Percentiles rank a stretch among this genome's conserved stretches.
Evolutionary conservation across 2,888 invertebrate species (phyloP).

Genomic region (Tinea pellionella): DNA sequence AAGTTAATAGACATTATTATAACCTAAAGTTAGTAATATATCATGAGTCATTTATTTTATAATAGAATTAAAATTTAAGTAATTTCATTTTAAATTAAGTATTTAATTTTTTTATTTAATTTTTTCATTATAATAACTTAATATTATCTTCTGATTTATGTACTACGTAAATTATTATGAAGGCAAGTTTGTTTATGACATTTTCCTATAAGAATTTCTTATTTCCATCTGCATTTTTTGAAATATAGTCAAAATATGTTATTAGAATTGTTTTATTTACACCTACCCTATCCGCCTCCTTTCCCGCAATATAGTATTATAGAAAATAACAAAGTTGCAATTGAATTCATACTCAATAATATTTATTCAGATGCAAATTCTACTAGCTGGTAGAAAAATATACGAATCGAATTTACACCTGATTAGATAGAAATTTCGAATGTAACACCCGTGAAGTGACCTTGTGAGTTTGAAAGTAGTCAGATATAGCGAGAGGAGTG

Average conservation of each 20-base stretch:
- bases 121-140: conserved; percentile 52
- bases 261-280: conserved; percentile 45
- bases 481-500: too few relatives aligned
- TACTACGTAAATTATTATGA: conserved; percentile 55
- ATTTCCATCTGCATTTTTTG: conserved; percentile 70
- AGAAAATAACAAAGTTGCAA: too few relatives aligned
- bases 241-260: conserved; percentile 70
- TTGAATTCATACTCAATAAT: too few relatives aligned
- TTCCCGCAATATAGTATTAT: background rate
- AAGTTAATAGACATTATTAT: conserved; percentile 23
- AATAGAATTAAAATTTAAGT: conserved; percentile 55
- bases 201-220: conserved; percentile 66
- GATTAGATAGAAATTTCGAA: too few relatives aligned
- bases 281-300: conserved; percentile 14
- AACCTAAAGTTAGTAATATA: conserved; percentile 62
- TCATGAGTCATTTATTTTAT: conserved; percentile 68
- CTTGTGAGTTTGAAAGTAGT: too few relatives aligned
- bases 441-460: too few relatives aligned
- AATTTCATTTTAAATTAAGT: conserved; percentile 65
- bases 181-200: conserved; percentile 64
- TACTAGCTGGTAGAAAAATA: too few relatives aligned
- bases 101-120: conserved; percentile 69
- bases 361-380: too few relatives aligned
- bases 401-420: too few relatives aligned
- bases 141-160: conserved; percentile 52